Percentiles rank a stretch among this genome's conserved stretches.
Conservation (phyloP, 2,113 vertebrate genomes). For the Phaethornis superciliosus region DNA sequence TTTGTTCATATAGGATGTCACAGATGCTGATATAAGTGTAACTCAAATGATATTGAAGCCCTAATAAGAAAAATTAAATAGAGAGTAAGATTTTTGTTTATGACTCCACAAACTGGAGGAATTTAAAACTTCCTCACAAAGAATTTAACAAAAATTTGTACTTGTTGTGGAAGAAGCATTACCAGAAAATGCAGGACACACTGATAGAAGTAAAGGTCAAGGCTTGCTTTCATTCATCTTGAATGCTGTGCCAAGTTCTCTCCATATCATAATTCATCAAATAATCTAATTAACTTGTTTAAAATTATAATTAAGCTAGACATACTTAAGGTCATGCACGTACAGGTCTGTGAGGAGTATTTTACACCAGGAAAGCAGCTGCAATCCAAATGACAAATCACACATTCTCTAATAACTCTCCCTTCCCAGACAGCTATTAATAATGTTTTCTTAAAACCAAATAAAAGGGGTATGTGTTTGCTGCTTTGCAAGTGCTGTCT, state of each 20-base stretch:
- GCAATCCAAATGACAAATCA: conserved; percentile 59
- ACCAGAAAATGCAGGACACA: not conserved
- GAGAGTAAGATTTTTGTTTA: not conserved
- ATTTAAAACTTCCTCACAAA: not conserved
- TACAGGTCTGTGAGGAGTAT: conserved; percentile 18
- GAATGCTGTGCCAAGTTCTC: not conserved
- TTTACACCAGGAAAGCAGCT: conserved; percentile 45
- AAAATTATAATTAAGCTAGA: conserved; percentile 46
- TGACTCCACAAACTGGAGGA: not conserved
- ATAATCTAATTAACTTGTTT: conserved; percentile 61
- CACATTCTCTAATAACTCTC: not conserved
- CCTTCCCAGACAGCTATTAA: conserved; percentile 24
- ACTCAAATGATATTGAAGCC: not conserved
- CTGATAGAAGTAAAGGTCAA: conserved; percentile 38
- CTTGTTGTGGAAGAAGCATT: not conserved
- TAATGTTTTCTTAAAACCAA: conserved; percentile 45
- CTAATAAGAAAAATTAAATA: not conserved
- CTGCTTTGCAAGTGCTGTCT: not conserved
- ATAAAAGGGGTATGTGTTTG: not conserved
- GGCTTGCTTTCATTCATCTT: not conserved
- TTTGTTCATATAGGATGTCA: not conserved
- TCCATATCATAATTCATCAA: conserved; percentile 43
- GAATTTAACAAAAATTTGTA: not conserved
- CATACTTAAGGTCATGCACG: conserved; percentile 47
- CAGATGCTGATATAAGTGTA: not conserved